Evolutionary conservation across 2,888 invertebrate species (phyloP), one percentile per base, ranked within the genome.

Genomic region (Carabus problematicus): DNA sequence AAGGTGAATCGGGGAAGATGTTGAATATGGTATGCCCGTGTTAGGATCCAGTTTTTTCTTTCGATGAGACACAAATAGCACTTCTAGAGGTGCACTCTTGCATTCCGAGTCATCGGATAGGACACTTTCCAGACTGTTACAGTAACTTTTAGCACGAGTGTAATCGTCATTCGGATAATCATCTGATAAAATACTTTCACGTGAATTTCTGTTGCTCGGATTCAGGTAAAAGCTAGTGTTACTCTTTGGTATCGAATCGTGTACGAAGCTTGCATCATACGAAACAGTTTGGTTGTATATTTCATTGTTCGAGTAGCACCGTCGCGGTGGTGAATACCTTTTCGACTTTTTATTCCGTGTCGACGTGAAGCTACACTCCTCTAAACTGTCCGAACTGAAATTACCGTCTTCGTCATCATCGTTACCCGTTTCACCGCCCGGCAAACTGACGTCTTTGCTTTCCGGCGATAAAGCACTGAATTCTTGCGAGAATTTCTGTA

Each of bases 141-240:
- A 91, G 76, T 90, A 90, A 3, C 87, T 88, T 76, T 88, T 85
- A 1, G 84, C 85, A 70, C 88, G 83, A 19, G 73, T 72, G 64
- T 76, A 77, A 16, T 75, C 75, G 12, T 76, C 77, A 58, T 79
- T 77, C 66, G 79, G 75, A 73, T 88, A 87, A 73, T 91, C 91
- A 72, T 91, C 91, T 0, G 92, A 92, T 6, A 93, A 77, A 42
- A 93, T 85, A 18, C 92, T 92, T 75, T 93, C 93, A 76, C 92
- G 92, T 71, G 92, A 92, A 72, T 88, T 88, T 1, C 83, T 83
- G 71, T 87, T 87, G 81, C 86, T 86, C 67, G 88, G 89, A 67
- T 91, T 91, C 19, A 93, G 79, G 75, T 93, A 93, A 82, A 94
- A 94, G 75, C 93, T 93, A 4, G 93, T 93, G 75, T 92, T 91